These are phyloP conservation scores for Ecliptopera silaceata DNA, from an alignment of 2,888 invertebrate genomes.

Conservation along the genomic window DNA sequence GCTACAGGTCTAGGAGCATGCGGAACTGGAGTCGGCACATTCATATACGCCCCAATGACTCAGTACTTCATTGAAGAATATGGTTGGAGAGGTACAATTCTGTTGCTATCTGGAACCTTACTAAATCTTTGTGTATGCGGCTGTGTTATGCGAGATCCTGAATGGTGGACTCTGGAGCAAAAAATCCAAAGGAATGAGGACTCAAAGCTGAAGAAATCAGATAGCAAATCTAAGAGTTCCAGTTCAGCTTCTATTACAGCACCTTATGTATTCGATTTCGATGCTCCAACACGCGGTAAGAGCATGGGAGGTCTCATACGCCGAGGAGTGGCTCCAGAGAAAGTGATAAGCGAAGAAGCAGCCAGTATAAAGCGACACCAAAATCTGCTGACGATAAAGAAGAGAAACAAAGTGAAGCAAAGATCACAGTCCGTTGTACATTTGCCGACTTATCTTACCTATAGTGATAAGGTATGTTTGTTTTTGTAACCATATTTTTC, in stretches of 20 bases:
- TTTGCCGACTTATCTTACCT: conserved; percentile 88
- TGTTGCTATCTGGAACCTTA: conserved; percentile 92
- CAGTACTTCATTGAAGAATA: conserved; percentile 89
- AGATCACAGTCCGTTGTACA: conserved; percentile 86
- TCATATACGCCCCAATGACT: conserved; percentile 93
- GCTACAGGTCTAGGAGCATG: conserved; percentile 95
- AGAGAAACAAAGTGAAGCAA: conserved; percentile 42
- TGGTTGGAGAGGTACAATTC: conserved; percentile 93
- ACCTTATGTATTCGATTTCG: conserved; percentile 68
- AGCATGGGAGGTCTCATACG: conserved; percentile 63
- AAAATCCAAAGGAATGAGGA: conserved; percentile 71
- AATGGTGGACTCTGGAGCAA: conserved; percentile 89
- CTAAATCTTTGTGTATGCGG: conserved; percentile 94
- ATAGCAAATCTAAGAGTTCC: conserved; percentile 71
- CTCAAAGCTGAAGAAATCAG: conserved; percentile 54
- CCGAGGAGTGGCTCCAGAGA: conserved; percentile 60
- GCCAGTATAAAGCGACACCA: conserved; percentile 59
- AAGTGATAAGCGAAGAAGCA: conserved; percentile 64
- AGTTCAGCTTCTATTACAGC: conserved; percentile 77
- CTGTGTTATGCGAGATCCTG: conserved; percentile 93
- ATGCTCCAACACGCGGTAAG: conserved; percentile 59
- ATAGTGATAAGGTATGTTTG: conserved; percentile 84
- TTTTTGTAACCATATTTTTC: background rate
- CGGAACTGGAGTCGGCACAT: conserved; percentile 95
- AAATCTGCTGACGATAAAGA: conserved; percentile 49